Percentiles rank a stretch among this genome's conserved stretches.
phyloP scores from a whole-genome alignment of 2,113 vertebrate genomes.

The Kryptolebias marmoratus region DNA sequence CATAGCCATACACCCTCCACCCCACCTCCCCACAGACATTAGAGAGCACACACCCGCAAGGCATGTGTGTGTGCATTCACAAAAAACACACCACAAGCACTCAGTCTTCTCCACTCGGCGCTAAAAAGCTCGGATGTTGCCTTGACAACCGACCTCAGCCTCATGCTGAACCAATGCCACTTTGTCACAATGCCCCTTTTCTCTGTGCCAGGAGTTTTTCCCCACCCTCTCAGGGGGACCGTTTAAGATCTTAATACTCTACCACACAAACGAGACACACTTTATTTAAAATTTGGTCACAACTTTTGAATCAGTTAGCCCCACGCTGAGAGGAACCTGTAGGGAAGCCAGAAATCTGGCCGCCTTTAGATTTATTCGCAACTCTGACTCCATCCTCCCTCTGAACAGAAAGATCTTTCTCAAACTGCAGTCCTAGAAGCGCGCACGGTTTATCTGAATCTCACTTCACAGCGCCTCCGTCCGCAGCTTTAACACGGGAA shows the following conservation, averaged over 20 bases:
- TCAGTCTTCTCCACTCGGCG: constrained; percentile 49
- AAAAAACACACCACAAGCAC: constrained; percentile 40
- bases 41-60: constrained; percentile 45
- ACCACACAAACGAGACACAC: constrained; percentile 17
- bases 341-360: constrained; percentile 1
- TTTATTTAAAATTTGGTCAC: constrained; percentile 20
- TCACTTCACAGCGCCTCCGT: constrained; percentile 43
- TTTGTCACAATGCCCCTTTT: constrained; percentile 67
- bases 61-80: background rate
- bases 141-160: constrained; percentile 71
- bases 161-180: constrained; percentile 71
- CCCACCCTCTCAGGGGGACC: constrained; percentile 20
- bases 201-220: constrained; percentile 46
- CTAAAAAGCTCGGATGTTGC: constrained; percentile 67
- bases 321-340: constrained; percentile 16
- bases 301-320: constrained; percentile 26
- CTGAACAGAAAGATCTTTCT: constrained; percentile 45
- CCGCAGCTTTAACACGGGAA: constrained; percentile 57
- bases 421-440: constrained; percentile 30
- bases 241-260: constrained; percentile 58
- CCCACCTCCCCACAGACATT: constrained; percentile 48
- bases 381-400: constrained; percentile 22
- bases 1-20: constrained; percentile 50
- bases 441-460: constrained; percentile 44
- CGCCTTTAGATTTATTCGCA: constrained; percentile 8